Base-by-base conservation (phyloP, 2,113 vertebrate species). In the Gadus chalcogrammus region DNA sequence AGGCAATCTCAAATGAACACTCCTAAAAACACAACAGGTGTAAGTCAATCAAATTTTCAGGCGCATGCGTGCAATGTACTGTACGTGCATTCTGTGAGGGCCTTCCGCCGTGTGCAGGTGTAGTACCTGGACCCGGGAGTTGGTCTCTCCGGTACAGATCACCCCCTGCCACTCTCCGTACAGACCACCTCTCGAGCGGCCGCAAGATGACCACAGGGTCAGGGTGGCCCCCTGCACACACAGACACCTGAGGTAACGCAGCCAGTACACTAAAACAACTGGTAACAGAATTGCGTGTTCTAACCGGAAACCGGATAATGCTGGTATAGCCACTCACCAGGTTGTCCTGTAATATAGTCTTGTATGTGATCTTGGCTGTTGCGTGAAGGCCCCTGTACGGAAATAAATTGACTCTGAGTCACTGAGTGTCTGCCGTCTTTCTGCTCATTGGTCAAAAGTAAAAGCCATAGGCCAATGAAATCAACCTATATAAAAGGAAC, bases 111-210 rank as follows among this genome's bases (percentile, higher is more conserved):
- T 18, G 35, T 65, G 6, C 20, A 17, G 9, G 65, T 55, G n/a
- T 61, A 28, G 8, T 77, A 98, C 96, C 95, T 98, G 97, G 69
- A 97, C 96, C 88, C 95, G 94, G 0, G 96, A 96, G 88, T 91
- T 94, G 78, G 90, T 95, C 85, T 97, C 95, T 71, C 95, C 96
- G 0, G 94, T 93, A 84, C 97, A 98, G 84, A 98, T 95, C 74
- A 98, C 91, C 4, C 96, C 97, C 85, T 97, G 96, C 97, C 97
- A 98, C 84, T 97, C 97, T 11, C 94, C 95, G 0, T 95, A 97
- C 62, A 93, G 90, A 4, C 94, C 94, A 0, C 95, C 93, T 72
- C 95, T 93, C 61, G 96, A 97, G 6, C 95, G 94, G 16, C 97
- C 95, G 0, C 97, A 98, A 74, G 93, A 96, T 1, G 96, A 98